Percentiles rank a stretch among this genome's conserved stretches.
These are phyloP conservation scores for Pteronotus mesoamericanus DNA, from an alignment of 2,797 vertebrate species.

Conservation along the genomic window DNA sequence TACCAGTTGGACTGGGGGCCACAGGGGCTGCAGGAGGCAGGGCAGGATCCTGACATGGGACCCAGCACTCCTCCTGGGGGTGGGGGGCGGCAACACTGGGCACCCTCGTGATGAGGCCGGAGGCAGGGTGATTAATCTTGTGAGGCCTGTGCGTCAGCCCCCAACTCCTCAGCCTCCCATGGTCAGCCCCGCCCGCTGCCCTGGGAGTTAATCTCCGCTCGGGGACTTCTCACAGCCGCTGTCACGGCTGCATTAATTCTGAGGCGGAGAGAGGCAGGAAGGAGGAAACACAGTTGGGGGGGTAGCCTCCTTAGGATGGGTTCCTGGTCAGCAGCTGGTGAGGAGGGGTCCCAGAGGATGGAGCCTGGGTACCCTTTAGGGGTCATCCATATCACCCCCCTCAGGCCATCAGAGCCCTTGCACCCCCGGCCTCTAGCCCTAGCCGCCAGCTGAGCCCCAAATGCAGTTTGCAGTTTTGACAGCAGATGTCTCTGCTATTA, in stretches of 20 bases:
- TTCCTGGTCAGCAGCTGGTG: conserved; percentile 31
- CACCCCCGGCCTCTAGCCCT: conserved; percentile 41
- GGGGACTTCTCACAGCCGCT: conserved; percentile 71
- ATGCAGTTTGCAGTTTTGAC: conserved; percentile 89
- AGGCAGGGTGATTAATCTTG: conserved; percentile 82
- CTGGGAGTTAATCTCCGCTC: conserved; percentile 75
- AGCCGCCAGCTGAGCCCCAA: conserved; percentile 67
- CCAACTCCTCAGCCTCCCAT: conserved; percentile 63
- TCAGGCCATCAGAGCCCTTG: neutral
- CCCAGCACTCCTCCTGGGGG: neutral
- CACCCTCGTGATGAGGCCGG: conserved; percentile 77
- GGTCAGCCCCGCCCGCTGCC: conserved; percentile 58
- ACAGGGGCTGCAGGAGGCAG: neutral
- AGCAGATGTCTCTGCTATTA: conserved; percentile 89
- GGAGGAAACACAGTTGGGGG: neutral
- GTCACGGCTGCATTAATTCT: conserved; percentile 72
- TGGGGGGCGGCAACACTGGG: conserved; percentile 26
- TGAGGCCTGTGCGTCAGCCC: conserved; percentile 69
- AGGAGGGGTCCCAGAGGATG: conserved; percentile 6
- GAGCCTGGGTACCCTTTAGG: neutral
- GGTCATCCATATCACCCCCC: neutral
- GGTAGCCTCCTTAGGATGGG: conserved; percentile 38
- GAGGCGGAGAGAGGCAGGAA: conserved; percentile 57
- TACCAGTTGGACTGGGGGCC: neutral
- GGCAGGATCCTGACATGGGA: neutral